phyloP scores from a whole-genome alignment of 2,888 invertebrate species.

The Drosophila suboccidentalis region DNA sequence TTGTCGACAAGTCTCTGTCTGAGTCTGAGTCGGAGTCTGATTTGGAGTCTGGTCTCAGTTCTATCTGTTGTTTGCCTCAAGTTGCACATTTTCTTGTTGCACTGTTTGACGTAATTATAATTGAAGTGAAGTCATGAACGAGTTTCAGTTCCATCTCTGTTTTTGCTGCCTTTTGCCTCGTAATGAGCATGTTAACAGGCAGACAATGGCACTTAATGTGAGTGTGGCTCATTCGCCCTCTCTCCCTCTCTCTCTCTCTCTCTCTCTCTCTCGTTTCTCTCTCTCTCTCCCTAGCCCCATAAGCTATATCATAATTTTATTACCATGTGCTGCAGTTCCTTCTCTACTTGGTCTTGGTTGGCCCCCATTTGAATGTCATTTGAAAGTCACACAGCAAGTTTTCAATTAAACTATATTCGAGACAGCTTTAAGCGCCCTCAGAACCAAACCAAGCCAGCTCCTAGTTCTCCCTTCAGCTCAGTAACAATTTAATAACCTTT shows the following conservation, averaged over 20 bases:
- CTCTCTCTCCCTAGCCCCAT: background rate
- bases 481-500: slow-evolving; percentile 57
- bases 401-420: slow-evolving; percentile 57
- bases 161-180: slow-evolving; percentile 52
- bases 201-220: slow-evolving; percentile 78
- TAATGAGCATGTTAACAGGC: slow-evolving; percentile 82
- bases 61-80: slow-evolving; percentile 76
- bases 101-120: slow-evolving; percentile 83
- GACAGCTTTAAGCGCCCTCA: slow-evolving; percentile 48
- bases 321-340: slow-evolving; percentile 48
- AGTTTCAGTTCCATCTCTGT: slow-evolving; percentile 64
- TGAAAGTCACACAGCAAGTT: slow-evolving; percentile 68
- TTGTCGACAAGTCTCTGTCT: slow-evolving; percentile 53
- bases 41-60: slow-evolving; percentile 26
- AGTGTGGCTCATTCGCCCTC: slow-evolving; percentile 26
- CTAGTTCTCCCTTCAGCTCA: background rate
- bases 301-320: slow-evolving; percentile 55
- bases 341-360: background rate
- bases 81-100: slow-evolving; percentile 80
- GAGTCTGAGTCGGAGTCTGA: slow-evolving; percentile 8
- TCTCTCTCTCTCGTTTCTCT: background rate
- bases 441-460: background rate
- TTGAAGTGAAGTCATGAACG: slow-evolving; percentile 82
- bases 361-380: slow-evolving; percentile 67
- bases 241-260: background rate